Percentiles rank a stretch among this genome's conserved stretches.
These are phyloP conservation scores for Melanerpes formicivorus DNA, from an alignment of 2,113 vertebrate genomes.

Conservation along the genomic window DNA sequence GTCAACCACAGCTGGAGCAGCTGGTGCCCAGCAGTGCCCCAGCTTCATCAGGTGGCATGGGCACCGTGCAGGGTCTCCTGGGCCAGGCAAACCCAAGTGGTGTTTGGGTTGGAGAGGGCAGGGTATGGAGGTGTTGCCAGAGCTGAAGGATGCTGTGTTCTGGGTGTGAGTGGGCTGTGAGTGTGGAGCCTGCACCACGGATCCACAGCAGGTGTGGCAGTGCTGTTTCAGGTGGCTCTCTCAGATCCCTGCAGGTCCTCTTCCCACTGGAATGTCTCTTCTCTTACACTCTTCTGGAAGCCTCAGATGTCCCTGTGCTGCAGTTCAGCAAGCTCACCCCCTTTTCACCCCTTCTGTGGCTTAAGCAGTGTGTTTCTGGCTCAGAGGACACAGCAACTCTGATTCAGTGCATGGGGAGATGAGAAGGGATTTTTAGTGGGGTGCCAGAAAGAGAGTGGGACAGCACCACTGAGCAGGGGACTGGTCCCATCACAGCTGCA, in stretches of 20 bases:
- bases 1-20: neutral
- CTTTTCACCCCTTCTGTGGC: neutral
- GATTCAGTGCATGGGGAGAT: neutral
- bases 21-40: neutral
- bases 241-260: neutral
- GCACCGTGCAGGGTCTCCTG: rapidly evolving
- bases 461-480: neutral
- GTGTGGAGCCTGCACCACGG: neutral
- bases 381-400: neutral
- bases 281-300: neutral
- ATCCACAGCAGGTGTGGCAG: neutral
- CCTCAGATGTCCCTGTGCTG: neutral
- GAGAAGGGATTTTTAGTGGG: neutral
- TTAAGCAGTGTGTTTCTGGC: neutral
- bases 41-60: rapidly evolving
- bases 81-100: neutral
- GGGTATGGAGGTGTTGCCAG: neutral
- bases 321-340: neutral
- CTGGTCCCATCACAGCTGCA: neutral
- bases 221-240: neutral
- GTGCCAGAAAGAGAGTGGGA: neutral
- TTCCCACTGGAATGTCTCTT: rapidly evolving
- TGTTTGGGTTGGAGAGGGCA: neutral
- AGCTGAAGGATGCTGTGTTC: neutral
- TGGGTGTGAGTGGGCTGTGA: neutral